phyloP scores from a whole-genome alignment of 2,888 invertebrate genomes.

The Crioceris asparagi region DNA sequence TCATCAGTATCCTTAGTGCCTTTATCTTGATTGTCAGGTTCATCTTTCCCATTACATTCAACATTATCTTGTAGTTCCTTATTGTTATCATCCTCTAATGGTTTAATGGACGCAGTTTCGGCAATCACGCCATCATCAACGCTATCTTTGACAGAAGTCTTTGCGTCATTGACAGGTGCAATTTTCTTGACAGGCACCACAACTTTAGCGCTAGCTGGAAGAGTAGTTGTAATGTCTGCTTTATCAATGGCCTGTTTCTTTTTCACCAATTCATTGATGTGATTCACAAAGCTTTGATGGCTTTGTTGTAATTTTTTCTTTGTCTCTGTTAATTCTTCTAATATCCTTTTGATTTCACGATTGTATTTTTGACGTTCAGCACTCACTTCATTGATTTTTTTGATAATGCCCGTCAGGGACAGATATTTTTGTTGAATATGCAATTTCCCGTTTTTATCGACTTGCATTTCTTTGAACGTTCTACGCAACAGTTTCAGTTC shows the following conservation, averaged over 20 bases:
- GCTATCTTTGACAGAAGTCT: background rate
- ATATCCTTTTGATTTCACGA: conserved; percentile 28
- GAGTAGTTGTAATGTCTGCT: conserved; percentile 26
- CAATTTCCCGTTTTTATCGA: conserved; percentile 27
- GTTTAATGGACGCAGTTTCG: background rate
- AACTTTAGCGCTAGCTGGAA: conserved; percentile 2
- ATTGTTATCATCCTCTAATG: background rate
- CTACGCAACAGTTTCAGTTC: conserved; percentile 13
- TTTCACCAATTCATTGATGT: conserved; percentile 28
- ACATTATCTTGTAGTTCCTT: too few relatives aligned
- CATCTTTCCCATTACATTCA: background rate
- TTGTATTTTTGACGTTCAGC: conserved; percentile 31
- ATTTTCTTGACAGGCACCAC: background rate
- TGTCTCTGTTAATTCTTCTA: conserved; percentile 29
- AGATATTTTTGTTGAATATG: conserved; percentile 38
- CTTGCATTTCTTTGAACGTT: conserved; percentile 8
- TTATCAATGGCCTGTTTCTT: conserved; percentile 32
- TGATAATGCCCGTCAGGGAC: conserved; percentile 31
- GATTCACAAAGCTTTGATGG: conserved; percentile 27
- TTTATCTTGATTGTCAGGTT: too few relatives aligned
- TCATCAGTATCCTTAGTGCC: background rate
- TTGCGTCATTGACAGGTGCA: background rate
- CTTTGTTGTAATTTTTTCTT: conserved; percentile 26
- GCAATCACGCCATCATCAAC: background rate
- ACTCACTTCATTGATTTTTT: conserved; percentile 31